Percentiles rank a stretch among this genome's conserved stretches.
phyloP scores from a whole-genome alignment of 2,888 invertebrate species.

The Psylliodes chrysocephalus region DNA sequence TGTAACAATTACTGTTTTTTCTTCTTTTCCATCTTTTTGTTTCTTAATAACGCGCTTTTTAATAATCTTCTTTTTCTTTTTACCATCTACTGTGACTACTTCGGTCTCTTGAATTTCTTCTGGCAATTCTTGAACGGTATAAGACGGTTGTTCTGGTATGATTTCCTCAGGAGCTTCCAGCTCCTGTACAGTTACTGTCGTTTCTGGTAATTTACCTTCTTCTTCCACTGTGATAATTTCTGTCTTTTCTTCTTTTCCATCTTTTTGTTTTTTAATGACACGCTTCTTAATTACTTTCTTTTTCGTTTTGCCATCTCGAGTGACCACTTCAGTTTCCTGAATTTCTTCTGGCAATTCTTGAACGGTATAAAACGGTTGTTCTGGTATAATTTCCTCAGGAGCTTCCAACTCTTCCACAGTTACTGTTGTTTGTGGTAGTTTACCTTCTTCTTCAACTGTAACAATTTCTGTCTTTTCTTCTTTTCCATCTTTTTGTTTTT shows the following conservation, averaged over 20 bases:
- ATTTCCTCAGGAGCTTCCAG: constrained; percentile 44
- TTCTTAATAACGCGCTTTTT: constrained; percentile 63
- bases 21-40: constrained; percentile 60
- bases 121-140: constrained; percentile 33
- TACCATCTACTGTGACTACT: constrained; percentile 34
- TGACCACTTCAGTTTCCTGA: constrained; percentile 43
- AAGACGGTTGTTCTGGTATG: constrained; percentile 46
- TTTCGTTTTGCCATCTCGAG: constrained; percentile 45
- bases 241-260: constrained; percentile 53
- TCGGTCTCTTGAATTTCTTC: constrained; percentile 30
- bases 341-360: constrained; percentile 47
- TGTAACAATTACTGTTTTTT: constrained; percentile 52
- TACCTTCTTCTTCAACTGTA: constrained; percentile 57
- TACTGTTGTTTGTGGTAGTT: constrained; percentile 46
- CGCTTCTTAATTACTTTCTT: constrained; percentile 64
- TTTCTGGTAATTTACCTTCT: constrained; percentile 40
- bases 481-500: constrained; percentile 52
- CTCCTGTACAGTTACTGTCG: constrained; percentile 53
- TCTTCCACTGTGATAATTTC: constrained; percentile 57
- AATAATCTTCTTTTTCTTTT: constrained; percentile 49
- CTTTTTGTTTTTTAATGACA: constrained; percentile 56
- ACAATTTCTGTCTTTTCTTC: constrained; percentile 52
- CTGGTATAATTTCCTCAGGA: constrained; percentile 53
- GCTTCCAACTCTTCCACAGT: constrained; percentile 50
- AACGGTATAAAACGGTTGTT: constrained; percentile 48